Base-by-base conservation (phyloP, 2,113 vertebrate species). In the Tetrax tetrax region DNA sequence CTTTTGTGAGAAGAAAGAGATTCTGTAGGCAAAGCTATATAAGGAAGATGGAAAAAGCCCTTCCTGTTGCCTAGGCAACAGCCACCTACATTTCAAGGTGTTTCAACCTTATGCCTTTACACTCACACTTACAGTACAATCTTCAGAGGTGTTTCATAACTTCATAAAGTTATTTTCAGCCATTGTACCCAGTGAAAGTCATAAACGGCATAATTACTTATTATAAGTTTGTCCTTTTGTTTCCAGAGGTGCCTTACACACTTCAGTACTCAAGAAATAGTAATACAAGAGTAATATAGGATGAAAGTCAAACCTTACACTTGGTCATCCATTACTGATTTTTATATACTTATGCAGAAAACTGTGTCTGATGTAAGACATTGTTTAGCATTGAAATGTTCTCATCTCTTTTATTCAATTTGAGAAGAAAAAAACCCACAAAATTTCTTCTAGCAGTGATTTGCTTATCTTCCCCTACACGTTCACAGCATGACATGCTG, bases 111-210 rank as follows among this genome's bases (percentile, higher is more conserved):
- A 74, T 69, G 35, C 24, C 66, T 96, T 94, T 81, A 65, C 59
- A 76, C n/a, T 88, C 65, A 81, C n/a, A 63, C 33, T 93, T 70
- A 59, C 12, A 84, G 35, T 51, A 53, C 4, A 4, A 29, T 87
- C 65, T 87, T 93, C 81, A 87, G 56, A 95, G 53, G 38, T 72
- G 31, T 87, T 93, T 89, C 68, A 56, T 70, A 87, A 59, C 21
- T n/a, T n/a, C n/a, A n/a, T n/a, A n/a, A n/a, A 66, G 64, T 92
- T 95, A 66, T 93, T 91, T 94, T 91, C 80, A 86, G 38, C 38
- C 38, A 60, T 93, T 79, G 91, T 77, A 89, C 14, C 33, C 53
- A 89, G 69, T 79, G 69, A 20, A 93, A 93, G 31, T 45, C 1
- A 0, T 57, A 89, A 96, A 93, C 76, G 48, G 63, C 70, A 92